Percentiles rank a stretch among this genome's conserved stretches.
These are phyloP conservation scores for Drosophila tristis DNA, from an alignment of 1,140 invertebrate genomes.

Conservation along the genomic window DNA sequence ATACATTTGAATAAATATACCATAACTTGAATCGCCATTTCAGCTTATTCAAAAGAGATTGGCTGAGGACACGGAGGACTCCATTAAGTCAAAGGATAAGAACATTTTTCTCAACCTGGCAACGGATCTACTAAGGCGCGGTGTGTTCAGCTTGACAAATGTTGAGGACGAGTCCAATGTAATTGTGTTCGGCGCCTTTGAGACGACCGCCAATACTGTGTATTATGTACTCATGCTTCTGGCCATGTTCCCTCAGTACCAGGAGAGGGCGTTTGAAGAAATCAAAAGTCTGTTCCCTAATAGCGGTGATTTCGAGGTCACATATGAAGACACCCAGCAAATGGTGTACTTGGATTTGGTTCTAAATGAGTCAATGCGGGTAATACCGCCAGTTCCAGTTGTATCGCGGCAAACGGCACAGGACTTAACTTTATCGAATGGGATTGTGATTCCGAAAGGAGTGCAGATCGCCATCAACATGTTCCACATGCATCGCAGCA, in stretches of 20 bases:
- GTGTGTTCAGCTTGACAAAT: constrained; percentile 64
- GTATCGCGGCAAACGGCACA: constrained; percentile 63
- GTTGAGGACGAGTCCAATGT: constrained; percentile 76
- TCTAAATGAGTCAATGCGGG: constrained; percentile 87
- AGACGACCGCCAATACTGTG: constrained; percentile 76
- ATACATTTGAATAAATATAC: neutral
- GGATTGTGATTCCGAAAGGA: constrained; percentile 55
- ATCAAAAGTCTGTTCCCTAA: constrained; percentile 86
- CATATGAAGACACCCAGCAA: constrained; percentile 85
- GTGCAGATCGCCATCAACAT: constrained; percentile 60
- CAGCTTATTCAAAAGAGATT: constrained; percentile 64
- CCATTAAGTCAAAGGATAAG: constrained; percentile 36
- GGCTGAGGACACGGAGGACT: constrained; percentile 21
- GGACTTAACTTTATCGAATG: constrained; percentile 61
- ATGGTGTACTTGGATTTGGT: constrained; percentile 88
- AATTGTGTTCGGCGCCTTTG: constrained; percentile 77
- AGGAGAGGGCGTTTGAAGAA: constrained; percentile 87
- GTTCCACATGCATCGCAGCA: constrained; percentile 68
- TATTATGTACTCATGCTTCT: constrained; percentile 66
- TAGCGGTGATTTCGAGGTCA: constrained; percentile 82
- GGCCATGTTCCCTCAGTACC: constrained; percentile 81
- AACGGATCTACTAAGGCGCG: constrained; percentile 58
- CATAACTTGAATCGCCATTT: neutral
- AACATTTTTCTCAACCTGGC: constrained; percentile 71
- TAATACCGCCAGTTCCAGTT: constrained; percentile 73